A percentile compares a stretch with the other conserved stretches of the same genome.
phyloP scores from a whole-genome alignment of 1,140 invertebrate species.

The Parapsyche elsis region DNA sequence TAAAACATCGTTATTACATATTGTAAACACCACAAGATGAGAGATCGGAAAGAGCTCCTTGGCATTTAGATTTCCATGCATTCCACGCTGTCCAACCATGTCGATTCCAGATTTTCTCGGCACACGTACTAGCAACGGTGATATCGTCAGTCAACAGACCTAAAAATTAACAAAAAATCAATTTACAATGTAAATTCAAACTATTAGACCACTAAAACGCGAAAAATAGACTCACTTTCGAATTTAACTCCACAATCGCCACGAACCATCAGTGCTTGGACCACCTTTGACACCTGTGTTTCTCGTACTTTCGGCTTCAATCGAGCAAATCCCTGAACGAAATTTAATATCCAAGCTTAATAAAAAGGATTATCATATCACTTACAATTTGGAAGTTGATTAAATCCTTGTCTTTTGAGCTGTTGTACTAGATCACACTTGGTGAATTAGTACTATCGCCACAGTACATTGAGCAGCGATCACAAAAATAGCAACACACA shows the following conservation, averaged over 20 bases:
- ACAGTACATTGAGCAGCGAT: background rate
- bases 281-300: slow-evolving; percentile 51
- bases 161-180: slow-evolving; percentile 46
- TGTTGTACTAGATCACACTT: slow-evolving; percentile 51
- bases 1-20: too few species aligned
- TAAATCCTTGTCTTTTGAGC: slow-evolving; percentile 45
- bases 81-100: slow-evolving; percentile 62
- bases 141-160: slow-evolving; percentile 59
- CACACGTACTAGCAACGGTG: slow-evolving; percentile 58
- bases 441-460: slow-evolving; percentile 47
- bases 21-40: slow-evolving; percentile 19
- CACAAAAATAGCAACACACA: background rate
- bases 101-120: slow-evolving; percentile 60
- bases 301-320: slow-evolving; percentile 55
- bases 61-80: slow-evolving; percentile 63
- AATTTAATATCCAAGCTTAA: too few species aligned
- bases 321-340: slow-evolving; percentile 54
- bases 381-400: slow-evolving; percentile 28
- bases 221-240: slow-evolving; percentile 30
- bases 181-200: background rate
- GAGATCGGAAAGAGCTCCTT: slow-evolving; percentile 45
- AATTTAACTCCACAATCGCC: slow-evolving; percentile 52
- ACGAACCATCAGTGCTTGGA: slow-evolving; percentile 54
- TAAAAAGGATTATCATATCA: background rate
- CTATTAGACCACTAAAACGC: background rate